Conservation (phyloP, 1,140 invertebrate genomes). For the Pectinophora gossypiella region DNA sequence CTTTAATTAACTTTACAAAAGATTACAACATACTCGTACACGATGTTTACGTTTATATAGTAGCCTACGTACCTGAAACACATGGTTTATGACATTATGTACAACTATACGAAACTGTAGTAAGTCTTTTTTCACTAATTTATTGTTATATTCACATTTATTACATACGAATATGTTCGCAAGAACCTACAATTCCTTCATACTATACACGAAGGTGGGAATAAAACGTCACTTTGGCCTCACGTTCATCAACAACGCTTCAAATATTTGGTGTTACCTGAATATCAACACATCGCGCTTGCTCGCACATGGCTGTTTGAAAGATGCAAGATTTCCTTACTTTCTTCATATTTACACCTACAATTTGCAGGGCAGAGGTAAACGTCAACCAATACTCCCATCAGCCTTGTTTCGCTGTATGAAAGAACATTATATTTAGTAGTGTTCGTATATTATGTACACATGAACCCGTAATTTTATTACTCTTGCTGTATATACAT, state of each 20-base stretch:
- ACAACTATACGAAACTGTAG: constrained; percentile 38
- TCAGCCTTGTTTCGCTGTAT: constrained; percentile 5
- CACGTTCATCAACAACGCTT: background rate
- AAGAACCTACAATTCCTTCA: constrained; percentile 37
- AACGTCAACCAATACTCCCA: too few relatives aligned
- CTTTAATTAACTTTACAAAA: constrained; percentile 66
- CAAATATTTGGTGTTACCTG: background rate
- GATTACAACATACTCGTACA: constrained; percentile 52
- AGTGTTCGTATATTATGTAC: constrained; percentile 38
- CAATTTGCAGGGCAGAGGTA: too few relatives aligned
- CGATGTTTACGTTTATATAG: constrained; percentile 30
- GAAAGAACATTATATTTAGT: constrained; percentile 11
- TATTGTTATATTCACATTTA: constrained; percentile 69
- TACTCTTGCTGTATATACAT: constrained; percentile 31
- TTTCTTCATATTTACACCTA: constrained; percentile 37
- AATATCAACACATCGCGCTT: background rate
- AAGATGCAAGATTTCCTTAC: constrained; percentile 25
- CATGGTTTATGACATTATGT: constrained; percentile 47
- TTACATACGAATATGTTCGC: constrained; percentile 37
- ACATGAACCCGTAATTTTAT: constrained; percentile 18
- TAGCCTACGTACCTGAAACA: constrained; percentile 38
- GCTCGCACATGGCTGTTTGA: too few relatives aligned
- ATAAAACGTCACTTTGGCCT: constrained; percentile 8
- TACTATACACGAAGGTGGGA: constrained; percentile 23
- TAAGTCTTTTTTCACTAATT: constrained; percentile 54